Evolutionary conservation across 2,113 vertebrate genomes (phyloP), one percentile per base, ranked within the genome.

Genomic region (Reinhardtius hippoglossoides): DNA sequence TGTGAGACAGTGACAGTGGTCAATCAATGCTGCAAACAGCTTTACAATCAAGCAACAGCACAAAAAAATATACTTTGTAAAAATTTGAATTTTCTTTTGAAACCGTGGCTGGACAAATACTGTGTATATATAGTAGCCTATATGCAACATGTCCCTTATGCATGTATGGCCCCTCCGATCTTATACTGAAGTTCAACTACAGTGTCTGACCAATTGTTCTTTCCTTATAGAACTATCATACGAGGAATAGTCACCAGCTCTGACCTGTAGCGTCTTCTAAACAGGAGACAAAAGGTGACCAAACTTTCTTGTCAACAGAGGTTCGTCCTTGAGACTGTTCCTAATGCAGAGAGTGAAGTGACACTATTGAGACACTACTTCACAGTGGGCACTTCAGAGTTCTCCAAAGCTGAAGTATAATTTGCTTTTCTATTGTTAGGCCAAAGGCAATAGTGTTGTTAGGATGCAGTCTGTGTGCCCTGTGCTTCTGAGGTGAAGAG

Each of bases 291-390:
- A 48, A 78, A 21, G 9, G 50, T 7, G 50, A 18, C 20, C 50
- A 80, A 65, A 82, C 20, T 44, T 80, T 82, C 20, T 18, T 16
- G 40, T 59, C 52, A 61, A 31, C 75, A 74, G 71, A 23, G 48
- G 16, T 74, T 71, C 44, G 69, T 82, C 81, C 75, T 83, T 80
- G 66, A 79, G 66, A 52, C 60, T 5, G n/a, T 23, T 27, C n/a
- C 61, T 59, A 37, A 72, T 75, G 48, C 68, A 35, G 23, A 50
- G 24, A 55, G 61, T 62, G 7, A 61, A 27, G 27, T 62, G 50
- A 78, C 54, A 59, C 46, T 50, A 23, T 7, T 56, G 10, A 67
- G 46, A 23, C 31, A 3, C 15, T 16, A 37, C 63, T 46, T 57
- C 66, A 67, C 50, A 57, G 20, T 50, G 44, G 69, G 27, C 23